Percentiles rank a stretch among this genome's conserved stretches.
Evolutionary conservation across 30 jellyfish, hydroid and myxozoan species (phyloP).

Genomic region (Aurelia aurita): DNA sequence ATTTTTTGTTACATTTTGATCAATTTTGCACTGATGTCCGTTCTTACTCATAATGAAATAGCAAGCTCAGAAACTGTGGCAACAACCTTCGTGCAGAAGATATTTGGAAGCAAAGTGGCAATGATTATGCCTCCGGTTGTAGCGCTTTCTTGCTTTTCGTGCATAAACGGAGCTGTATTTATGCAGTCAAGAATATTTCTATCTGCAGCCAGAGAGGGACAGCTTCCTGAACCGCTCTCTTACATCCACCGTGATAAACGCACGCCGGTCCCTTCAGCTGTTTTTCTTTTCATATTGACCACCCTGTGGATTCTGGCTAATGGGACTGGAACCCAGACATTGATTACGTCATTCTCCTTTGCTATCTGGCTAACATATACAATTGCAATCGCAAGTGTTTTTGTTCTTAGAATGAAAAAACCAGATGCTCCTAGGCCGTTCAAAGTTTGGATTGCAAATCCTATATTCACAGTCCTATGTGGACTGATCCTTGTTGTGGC

Average conservation of each 20-base stretch:
- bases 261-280: conserved; percentile 75
- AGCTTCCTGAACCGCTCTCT: too few relatives aligned
- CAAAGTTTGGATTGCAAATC: conserved; percentile 46
- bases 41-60: conserved; percentile 45
- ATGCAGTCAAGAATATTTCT: conserved; percentile 23
- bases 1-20: conserved; percentile 34
- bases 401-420: conserved; percentile 5
- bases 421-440: too few relatives aligned
- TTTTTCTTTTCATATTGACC: conserved; percentile 18
- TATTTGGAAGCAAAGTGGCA: conserved; percentile 35
- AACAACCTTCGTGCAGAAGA: conserved; percentile 36
- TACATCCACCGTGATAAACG: conserved; percentile 45
- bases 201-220: conserved; percentile 76
- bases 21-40: too few relatives aligned
- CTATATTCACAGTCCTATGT: conserved; percentile 12
- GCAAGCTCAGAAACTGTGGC: conserved; percentile 59
- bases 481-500: conserved; percentile 15
- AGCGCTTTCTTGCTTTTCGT: conserved; percentile 55
- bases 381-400: not conserved
- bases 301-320: conserved; percentile 51
- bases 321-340: conserved; percentile 19
- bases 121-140: conserved; percentile 44
- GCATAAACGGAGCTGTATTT: conserved; percentile 33
- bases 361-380: conserved; percentile 27
- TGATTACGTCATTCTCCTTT: not conserved